Evolutionary conservation across 1,140 invertebrate genomes (phyloP).

Genomic region (Cataglyphis hispanica): DNA sequence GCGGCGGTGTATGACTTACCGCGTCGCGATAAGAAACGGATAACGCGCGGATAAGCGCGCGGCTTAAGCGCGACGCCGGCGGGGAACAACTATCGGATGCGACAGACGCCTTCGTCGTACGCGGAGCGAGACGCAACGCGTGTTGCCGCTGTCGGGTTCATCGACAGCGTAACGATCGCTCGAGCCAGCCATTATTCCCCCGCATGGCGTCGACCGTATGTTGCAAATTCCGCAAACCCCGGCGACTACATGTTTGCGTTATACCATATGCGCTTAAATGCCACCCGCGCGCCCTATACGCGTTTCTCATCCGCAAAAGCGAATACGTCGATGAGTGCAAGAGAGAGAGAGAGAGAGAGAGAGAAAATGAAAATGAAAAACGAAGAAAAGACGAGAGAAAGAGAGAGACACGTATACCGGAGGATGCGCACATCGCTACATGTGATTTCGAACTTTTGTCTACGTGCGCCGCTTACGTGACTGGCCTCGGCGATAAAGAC

Average conservation of each 20-base stretch:
- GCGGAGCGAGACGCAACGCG: slow-evolving; percentile 6
- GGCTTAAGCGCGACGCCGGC: neutral
- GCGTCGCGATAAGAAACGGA: neutral
- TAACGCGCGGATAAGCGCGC: neutral
- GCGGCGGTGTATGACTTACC: slow-evolving; percentile 16
- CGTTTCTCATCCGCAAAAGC: neutral
- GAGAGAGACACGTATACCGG: slow-evolving; percentile 18
- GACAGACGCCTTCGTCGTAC: neutral
- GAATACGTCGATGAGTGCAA: neutral
- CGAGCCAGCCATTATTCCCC: slow-evolving; percentile 28
- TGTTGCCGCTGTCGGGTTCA: slow-evolving; percentile 11
- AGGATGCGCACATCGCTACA: slow-evolving; percentile 58
- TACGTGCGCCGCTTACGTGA: slow-evolving; percentile 64
- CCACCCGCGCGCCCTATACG: neutral
- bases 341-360: neutral
- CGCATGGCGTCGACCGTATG: slow-evolving; percentile 47
- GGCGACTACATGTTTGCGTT: slow-evolving; percentile 57
- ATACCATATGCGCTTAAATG: slow-evolving; percentile 57
- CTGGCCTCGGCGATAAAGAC: slow-evolving; percentile 62
- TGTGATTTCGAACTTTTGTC: slow-evolving; percentile 67
- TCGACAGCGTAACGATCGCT: slow-evolving; percentile 57
- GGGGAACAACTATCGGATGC: too few species aligned
- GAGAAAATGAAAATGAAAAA: neutral
- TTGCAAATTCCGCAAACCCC: slow-evolving; percentile 51
- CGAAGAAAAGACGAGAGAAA: neutral